phyloP scores from a whole-genome alignment of 2,888 invertebrate species.

The Drosophila prostipennis region DNA sequence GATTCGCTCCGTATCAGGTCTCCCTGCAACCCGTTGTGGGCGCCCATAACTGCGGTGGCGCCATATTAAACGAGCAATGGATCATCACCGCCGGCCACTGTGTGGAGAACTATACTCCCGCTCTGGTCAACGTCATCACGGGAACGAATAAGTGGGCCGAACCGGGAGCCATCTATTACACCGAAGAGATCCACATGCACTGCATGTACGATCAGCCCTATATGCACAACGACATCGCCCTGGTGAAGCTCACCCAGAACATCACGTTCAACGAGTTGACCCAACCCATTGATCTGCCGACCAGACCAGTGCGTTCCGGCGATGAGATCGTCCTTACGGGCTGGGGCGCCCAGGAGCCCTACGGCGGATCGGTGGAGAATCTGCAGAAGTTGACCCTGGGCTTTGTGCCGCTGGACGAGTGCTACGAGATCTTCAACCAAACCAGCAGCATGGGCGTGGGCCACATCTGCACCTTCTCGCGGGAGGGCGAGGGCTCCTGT shows the following conservation, averaged over 20 bases:
- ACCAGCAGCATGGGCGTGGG: constrained; percentile 85
- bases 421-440: constrained; percentile 84
- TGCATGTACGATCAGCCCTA: constrained; percentile 66
- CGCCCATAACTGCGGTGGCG: constrained; percentile 78
- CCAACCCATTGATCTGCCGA: constrained; percentile 85
- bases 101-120: constrained; percentile 43
- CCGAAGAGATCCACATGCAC: constrained; percentile 56
- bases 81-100: constrained; percentile 80
- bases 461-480: constrained; percentile 86
- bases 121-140: constrained; percentile 53
- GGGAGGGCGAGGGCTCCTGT: constrained; percentile 85
- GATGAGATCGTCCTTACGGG: constrained; percentile 86
- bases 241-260: constrained; percentile 86
- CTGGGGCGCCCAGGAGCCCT: constrained; percentile 85
- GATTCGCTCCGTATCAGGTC: constrained; percentile 78
- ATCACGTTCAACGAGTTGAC: constrained; percentile 85
- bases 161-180: constrained; percentile 55
- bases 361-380: constrained; percentile 85
- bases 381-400: constrained; percentile 86
- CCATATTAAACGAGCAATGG: constrained; percentile 70
- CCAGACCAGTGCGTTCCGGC: constrained; percentile 73
- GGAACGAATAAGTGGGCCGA: constrained; percentile 65
- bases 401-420: constrained; percentile 85
- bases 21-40: constrained; percentile 69
- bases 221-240: constrained; percentile 87